Percentiles rank a stretch among this genome's conserved stretches.
phyloP scores from a whole-genome alignment of 2,797 vertebrate species.

The Chiloscyllium punctatum region DNA sequence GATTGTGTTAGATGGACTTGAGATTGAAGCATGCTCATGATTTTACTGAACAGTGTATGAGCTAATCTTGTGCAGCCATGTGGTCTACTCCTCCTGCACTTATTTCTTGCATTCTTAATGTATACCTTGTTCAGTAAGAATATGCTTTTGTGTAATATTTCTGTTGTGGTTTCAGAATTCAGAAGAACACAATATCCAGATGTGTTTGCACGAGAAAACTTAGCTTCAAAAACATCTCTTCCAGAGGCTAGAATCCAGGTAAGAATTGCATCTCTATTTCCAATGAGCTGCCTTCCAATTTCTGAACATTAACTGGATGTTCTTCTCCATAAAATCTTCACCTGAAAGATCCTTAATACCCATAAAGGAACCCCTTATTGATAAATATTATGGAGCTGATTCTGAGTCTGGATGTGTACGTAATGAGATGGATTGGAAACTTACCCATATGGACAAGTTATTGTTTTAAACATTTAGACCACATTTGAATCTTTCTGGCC shows the following conservation, averaged over 20 bases:
- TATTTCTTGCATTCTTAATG: background rate
- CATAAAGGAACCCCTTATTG: background rate
- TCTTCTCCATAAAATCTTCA: background rate
- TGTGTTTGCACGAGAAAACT: slow-evolving; percentile 27
- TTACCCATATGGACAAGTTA: no score
- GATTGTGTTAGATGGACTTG: background rate
- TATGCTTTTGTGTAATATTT: background rate
- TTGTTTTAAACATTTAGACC: no score
- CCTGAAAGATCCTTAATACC: background rate
- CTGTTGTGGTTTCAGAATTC: slow-evolving; percentile 33
- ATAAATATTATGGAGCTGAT: background rate
- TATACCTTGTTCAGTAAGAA: background rate
- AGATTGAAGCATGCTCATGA: background rate
- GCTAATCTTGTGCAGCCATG: no score
- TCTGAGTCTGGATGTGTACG: background rate
- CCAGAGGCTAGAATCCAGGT: slow-evolving; percentile 24
- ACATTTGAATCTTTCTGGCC: no score
- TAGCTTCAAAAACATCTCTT: slow-evolving; percentile 31
- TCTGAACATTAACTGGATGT: background rate
- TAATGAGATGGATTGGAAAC: no score
- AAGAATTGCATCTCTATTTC: background rate
- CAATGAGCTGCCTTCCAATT: background rate
- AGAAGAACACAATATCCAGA: slow-evolving; percentile 29
- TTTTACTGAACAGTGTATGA: background rate
- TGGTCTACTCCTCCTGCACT: background rate